These are phyloP conservation scores for Sminthurinus aureus DNA, from an alignment of 2,888 invertebrate genomes.

Conservation along the genomic window DNA sequence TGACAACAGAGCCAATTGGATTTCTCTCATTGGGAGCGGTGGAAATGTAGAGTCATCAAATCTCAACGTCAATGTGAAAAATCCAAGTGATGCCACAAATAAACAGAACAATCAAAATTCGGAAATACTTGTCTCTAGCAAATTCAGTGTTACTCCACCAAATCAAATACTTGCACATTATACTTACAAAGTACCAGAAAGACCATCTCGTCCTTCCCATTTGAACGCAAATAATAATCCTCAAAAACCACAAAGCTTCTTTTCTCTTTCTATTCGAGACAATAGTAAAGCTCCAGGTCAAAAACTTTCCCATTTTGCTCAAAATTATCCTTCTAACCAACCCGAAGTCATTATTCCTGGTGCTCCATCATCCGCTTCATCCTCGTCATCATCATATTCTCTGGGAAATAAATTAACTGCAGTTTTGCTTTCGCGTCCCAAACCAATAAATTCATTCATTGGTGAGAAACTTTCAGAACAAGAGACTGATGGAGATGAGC, in stretches of 20 bases:
- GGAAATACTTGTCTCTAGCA: background rate
- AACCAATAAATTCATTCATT: background rate
- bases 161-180: background rate
- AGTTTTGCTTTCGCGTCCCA: background rate
- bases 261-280: background rate
- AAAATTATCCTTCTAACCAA: background rate
- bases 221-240: background rate
- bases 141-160: background rate
- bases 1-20: constrained; percentile 38
- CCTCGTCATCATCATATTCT: background rate
- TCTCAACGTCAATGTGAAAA: background rate
- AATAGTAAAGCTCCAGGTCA: constrained; percentile 17
- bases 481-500: background rate
- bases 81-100: background rate
- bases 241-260: background rate
- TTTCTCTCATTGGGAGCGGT: constrained; percentile 23
- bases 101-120: background rate
- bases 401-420: constrained; percentile 1
- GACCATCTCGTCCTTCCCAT: too few relatives aligned
- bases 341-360: background rate
- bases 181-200: background rate
- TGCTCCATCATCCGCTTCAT: too few relatives aligned
- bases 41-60: too few relatives aligned
- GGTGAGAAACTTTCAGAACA: background rate
- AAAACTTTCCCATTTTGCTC: background rate